Percentiles rank a stretch among this genome's conserved stretches.
phyloP scores from a whole-genome alignment of 2,113 vertebrate species.

The Colossoma macropomum region DNA sequence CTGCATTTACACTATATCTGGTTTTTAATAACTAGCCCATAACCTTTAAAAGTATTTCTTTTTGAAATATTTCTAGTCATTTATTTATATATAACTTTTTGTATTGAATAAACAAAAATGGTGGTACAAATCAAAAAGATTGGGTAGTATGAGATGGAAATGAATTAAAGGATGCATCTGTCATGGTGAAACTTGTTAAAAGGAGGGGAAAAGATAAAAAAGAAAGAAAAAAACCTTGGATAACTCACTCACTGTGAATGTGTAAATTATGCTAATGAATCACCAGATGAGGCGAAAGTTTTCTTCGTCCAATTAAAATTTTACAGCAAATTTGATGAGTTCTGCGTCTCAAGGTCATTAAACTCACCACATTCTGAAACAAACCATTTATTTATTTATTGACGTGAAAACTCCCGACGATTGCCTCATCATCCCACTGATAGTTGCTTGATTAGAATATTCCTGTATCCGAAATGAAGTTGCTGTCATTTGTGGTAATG shows the following conservation, averaged over 20 bases:
- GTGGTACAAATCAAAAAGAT: neutral
- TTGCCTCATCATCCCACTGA: constrained; percentile 27
- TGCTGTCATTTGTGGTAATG: constrained; percentile 6
- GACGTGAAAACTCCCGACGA: constrained; percentile 1
- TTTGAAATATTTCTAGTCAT: neutral
- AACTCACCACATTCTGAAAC: constrained; percentile 36
- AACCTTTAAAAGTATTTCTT: neutral
- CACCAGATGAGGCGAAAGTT: constrained; percentile 51
- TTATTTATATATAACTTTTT: neutral
- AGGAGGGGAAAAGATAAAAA: neutral
- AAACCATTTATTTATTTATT: constrained; percentile 36
- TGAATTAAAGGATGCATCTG: constrained; percentile 54
- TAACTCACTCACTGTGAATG: constrained; percentile 45
- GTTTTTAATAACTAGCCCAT: neutral
- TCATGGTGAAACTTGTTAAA: constrained; percentile 42
- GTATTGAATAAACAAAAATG: neutral
- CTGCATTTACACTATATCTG: too few relatives aligned
- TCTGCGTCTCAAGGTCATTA: constrained; percentile 26
- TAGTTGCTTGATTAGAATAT: constrained; percentile 30
- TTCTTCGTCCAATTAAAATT: constrained; percentile 38
- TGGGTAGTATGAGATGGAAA: constrained; percentile 17
- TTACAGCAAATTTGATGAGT: constrained; percentile 39
- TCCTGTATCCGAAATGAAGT: neutral
- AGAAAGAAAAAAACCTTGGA: neutral
- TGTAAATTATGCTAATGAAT: constrained; percentile 58